Evolutionary conservation across 2,113 vertebrate species (phyloP), one percentile per base, ranked within the genome.

Genomic region (Pterocles gutturalis): DNA sequence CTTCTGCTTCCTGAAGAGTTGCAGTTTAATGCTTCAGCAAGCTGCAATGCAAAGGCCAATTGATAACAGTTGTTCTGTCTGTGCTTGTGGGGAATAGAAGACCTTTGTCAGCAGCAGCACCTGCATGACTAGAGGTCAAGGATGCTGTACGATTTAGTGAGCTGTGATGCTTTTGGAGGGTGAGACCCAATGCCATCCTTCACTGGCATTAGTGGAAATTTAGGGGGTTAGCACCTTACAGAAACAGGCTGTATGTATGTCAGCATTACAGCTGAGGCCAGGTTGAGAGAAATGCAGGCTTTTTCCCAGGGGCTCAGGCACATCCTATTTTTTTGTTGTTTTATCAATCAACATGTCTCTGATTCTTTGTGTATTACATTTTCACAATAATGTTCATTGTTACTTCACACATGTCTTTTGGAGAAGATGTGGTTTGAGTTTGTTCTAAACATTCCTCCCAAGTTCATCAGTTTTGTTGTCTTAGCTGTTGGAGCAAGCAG

Each of bases 401-500:
- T 82, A 31, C 11, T 54, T 75, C 38, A 31, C 13, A 21, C 0
- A 0, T 41, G 20, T 65, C 9, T 92, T 78, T 72, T 87, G 69
- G 70, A 33, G 17, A 46, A 71, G 34, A 57, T 31, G 7, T 11
- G 6, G 6, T 36, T 77, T 67, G 45, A 45, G 49, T 60, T 88
- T 64, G 29, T 79, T 91, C 51, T 51, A 55, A 93, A 33, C 1
- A 1, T 66, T 92, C 18, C 11, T 92, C 45, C n/a, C 7, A 6
- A 82, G 87, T 14, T 96, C 3, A 61, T 21, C 2, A 18, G 16
- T 77, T 85, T 75, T 94, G 34, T 69, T 85, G 12, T 94, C 58
- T 72, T 91, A 99, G 99, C 99, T 6, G 93, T 99, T 13, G 99
- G 99, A 46, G 99, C 99, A 20, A 99, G 99, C 96, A 98, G 99